Evolutionary conservation across 2,888 invertebrate species (phyloP).

Genomic region (Agrochola circellaris): DNA sequence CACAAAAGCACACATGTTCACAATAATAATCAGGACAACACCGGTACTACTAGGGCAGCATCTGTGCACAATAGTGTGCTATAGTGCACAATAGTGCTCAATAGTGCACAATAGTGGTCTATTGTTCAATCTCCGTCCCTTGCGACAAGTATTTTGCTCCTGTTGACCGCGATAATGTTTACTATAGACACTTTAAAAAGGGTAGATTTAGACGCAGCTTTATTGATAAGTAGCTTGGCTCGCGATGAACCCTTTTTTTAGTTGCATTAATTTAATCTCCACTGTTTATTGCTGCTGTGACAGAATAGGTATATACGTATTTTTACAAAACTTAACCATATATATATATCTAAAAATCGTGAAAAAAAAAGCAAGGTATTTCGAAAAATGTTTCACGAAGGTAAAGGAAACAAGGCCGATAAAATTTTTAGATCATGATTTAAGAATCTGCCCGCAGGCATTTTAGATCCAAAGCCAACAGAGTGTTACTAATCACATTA

Average conservation of each 20-base stretch:
- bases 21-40: constrained; percentile 66
- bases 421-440: constrained; percentile 10
- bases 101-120: constrained; percentile 78
- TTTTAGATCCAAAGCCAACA: constrained; percentile 33
- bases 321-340: not conserved
- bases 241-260: not conserved
- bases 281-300: not conserved
- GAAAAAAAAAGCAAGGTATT: not conserved
- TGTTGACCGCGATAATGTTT: constrained; percentile 62
- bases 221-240: not conserved
- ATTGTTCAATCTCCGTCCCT: constrained; percentile 67
- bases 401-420: not conserved
- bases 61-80: constrained; percentile 80
- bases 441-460: constrained; percentile 26
- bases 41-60: constrained; percentile 74
- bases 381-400: not conserved
- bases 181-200: constrained; percentile 30
- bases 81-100: constrained; percentile 81
- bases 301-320: not conserved
- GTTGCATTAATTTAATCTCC: not conserved
- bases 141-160: constrained; percentile 68
- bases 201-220: constrained; percentile 28
- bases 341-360: no score
- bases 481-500: constrained; percentile 46
- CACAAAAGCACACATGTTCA: constrained; percentile 71